Conservation (phyloP, 2,888 invertebrate species). For the Pteria penguin region DNA sequence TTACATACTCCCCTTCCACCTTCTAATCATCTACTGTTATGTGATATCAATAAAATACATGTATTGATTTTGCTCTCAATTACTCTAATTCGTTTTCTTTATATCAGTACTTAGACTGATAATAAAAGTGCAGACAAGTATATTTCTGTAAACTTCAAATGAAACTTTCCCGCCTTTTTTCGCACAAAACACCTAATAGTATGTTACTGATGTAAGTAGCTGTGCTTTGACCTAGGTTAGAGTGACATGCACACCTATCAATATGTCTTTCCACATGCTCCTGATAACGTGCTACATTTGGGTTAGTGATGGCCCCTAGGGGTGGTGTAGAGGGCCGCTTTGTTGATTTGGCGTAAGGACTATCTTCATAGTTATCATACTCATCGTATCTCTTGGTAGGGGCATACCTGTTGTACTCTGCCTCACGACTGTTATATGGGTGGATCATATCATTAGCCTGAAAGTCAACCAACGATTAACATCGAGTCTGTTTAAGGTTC, state of each 20-base stretch:
- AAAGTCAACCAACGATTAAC: too few relatives aligned
- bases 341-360: slow-evolving; percentile 36
- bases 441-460: slow-evolving; percentile 18
- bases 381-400: background rate
- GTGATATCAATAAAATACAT: too few relatives aligned
- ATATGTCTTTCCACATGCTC: slow-evolving; percentile 57
- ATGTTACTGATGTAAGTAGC: background rate
- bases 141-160: too few relatives aligned
- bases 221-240: slow-evolving; percentile 3
- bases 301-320: slow-evolving; percentile 43
- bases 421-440: background rate
- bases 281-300: slow-evolving; percentile 48
- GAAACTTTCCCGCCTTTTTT: too few relatives aligned
- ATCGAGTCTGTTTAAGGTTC: too few relatives aligned
- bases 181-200: background rate
- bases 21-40: too few relatives aligned
- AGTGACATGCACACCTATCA: slow-evolving; percentile 53
- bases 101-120: too few relatives aligned
- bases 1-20: too few relatives aligned
- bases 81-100: too few relatives aligned
- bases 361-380: slow-evolving; percentile 4
- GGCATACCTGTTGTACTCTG: background rate
- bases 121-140: too few relatives aligned
- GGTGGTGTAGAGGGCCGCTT: slow-evolving; percentile 46
- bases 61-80: too few relatives aligned